phyloP scores from a whole-genome alignment of 2,797 vertebrate species.

The Poeciliopsis infans region DNA sequence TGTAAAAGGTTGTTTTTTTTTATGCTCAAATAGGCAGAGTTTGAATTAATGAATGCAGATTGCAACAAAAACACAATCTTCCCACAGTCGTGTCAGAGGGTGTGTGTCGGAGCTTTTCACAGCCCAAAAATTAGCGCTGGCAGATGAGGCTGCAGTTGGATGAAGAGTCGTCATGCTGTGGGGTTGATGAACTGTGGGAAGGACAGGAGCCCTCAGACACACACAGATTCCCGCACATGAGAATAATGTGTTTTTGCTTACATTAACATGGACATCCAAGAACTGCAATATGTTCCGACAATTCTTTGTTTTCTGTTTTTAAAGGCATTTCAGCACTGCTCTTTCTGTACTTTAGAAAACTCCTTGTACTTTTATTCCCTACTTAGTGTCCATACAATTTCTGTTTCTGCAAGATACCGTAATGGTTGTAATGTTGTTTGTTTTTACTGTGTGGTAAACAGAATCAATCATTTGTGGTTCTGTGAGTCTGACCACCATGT shows the following conservation, averaged over 20 bases:
- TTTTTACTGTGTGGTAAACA: constrained; percentile 29
- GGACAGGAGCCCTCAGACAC: constrained; percentile 93
- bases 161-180: constrained; percentile 92
- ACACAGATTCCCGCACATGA: constrained; percentile 74
- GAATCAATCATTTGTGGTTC: constrained; percentile 33
- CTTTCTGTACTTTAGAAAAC: neutral
- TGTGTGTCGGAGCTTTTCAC: constrained; percentile 66
- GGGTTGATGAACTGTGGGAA: constrained; percentile 99
- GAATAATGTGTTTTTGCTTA: constrained; percentile 57
- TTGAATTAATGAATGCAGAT: constrained; percentile 24
- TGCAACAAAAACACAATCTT: constrained; percentile 35
- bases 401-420: constrained; percentile 10
- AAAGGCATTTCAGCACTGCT: constrained; percentile 5
- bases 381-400: neutral
- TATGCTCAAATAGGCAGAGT: constrained; percentile 10
- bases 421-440: constrained; percentile 33
- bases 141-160: constrained; percentile 95
- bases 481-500: neutral
- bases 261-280: constrained; percentile 52
- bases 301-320: constrained; percentile 34
- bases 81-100: constrained; percentile 32
- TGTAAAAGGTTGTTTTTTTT: constrained; percentile 14
- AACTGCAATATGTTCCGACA: constrained; percentile 32
- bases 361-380: constrained; percentile 17
- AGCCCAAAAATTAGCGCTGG: constrained; percentile 84